These are phyloP conservation scores for Lampropteryx suffumata DNA, from an alignment of 2,888 invertebrate genomes.

Conservation along the genomic window DNA sequence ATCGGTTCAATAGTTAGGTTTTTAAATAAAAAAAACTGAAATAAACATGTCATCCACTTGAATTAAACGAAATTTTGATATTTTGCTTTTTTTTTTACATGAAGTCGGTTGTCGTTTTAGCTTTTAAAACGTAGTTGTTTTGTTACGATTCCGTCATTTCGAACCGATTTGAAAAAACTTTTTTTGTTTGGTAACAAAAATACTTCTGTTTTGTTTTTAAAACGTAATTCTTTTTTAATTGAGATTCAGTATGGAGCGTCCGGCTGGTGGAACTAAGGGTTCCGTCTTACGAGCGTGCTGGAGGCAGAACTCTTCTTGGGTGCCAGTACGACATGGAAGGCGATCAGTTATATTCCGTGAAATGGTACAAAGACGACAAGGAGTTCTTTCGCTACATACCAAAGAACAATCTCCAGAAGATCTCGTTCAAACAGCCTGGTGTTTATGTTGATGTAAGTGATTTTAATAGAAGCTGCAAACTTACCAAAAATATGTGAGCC, in stretches of 20 bases:
- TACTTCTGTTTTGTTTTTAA: background rate
- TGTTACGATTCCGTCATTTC: too few relatives aligned
- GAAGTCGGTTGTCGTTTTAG: too few relatives aligned
- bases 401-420: slow-evolving; percentile 87
- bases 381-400: slow-evolving; percentile 94
- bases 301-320: slow-evolving; percentile 88
- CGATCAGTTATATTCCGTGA: slow-evolving; percentile 92
- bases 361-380: slow-evolving; percentile 94
- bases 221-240: slow-evolving; percentile 12
- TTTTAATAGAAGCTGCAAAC: too few relatives aligned
- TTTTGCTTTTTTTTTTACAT: too few relatives aligned
- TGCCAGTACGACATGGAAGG: slow-evolving; percentile 91
- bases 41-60: too few relatives aligned
- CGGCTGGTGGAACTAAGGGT: slow-evolving; percentile 89
- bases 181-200: too few relatives aligned
- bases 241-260: slow-evolving; percentile 75
- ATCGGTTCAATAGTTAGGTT: too few relatives aligned
- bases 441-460: slow-evolving; percentile 92
- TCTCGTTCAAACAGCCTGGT: slow-evolving; percentile 88
- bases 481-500: too few relatives aligned
- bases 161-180: too few relatives aligned
- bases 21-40: too few relatives aligned
- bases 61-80: too few relatives aligned
- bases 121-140: too few relatives aligned
- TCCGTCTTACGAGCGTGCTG: slow-evolving; percentile 90